phyloP scores from a whole-genome alignment of 2,888 invertebrate species.

The Xestia xanthographa region DNA sequence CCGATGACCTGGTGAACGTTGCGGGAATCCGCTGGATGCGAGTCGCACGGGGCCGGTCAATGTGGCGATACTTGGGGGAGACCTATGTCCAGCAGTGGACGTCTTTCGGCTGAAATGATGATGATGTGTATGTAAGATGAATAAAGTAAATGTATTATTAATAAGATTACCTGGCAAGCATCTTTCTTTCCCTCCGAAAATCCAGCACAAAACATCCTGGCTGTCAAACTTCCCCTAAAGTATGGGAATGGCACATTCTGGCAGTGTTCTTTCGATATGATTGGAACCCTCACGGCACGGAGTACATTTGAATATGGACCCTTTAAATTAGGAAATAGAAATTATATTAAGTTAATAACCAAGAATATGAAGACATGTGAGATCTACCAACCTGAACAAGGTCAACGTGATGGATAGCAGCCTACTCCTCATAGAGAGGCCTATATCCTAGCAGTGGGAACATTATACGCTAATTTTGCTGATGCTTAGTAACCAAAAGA shows the following conservation, averaged over 20 bases:
- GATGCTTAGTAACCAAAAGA: background rate
- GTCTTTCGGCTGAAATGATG: too few species aligned
- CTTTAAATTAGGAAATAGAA: conserved; percentile 67
- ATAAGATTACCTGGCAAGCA: conserved; percentile 84
- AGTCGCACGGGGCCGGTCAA: too few species aligned
- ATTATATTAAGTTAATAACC: background rate
- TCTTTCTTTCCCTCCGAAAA: conserved; percentile 83
- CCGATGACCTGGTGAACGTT: too few species aligned
- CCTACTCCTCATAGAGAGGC: background rate
- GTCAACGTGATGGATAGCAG: background rate
- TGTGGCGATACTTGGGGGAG: too few species aligned
- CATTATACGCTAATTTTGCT: background rate
- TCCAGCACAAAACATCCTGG: conserved; percentile 88
- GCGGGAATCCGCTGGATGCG: too few species aligned
- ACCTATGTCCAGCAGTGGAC: too few species aligned
- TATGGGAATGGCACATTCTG: conserved; percentile 85
- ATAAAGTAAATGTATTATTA: background rate
- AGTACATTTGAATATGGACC: conserved; percentile 83
- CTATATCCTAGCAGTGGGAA: background rate
- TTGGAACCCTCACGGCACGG: conserved; percentile 84
- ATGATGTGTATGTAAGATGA: too few species aligned
- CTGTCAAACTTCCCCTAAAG: conserved; percentile 82
- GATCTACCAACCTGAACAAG: background rate
- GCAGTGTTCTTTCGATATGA: conserved; percentile 84
- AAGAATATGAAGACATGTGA: background rate